Evolutionary conservation across 2,113 vertebrate genomes (phyloP), one percentile per base, ranked within the genome.

Genomic region (Manacus vitellinus): DNA sequence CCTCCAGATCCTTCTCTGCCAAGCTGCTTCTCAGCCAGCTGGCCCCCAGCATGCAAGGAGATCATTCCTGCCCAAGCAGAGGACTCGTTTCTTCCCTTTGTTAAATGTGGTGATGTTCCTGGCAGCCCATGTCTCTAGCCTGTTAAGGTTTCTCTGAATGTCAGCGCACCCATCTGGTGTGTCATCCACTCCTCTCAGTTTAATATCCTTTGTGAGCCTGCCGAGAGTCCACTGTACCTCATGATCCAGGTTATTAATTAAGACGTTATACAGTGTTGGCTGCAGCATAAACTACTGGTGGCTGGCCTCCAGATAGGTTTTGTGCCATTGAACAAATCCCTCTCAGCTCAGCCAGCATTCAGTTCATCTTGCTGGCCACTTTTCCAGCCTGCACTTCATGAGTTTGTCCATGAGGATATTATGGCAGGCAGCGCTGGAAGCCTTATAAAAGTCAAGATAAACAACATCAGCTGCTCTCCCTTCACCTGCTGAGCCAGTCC

Each of bases 381-480:
- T 70, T 74, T 9, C 46, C 62, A 47, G 6, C 10, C 35, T 56
- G 4, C 33, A 12, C 25, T 68, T 79, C 10, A 30, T 81, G 37
- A 84, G 6, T 78, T 88, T 87, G 28, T 47, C 65, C 27, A 43
- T 46, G 33, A 86, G 14, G 47, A 27, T 67, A 15, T 49, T 17
- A 46, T 4, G 3, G 33, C 14, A 77, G 12, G 14, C 6, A 58
- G 22, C 18, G 3, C 17, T 80, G 20, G n/a, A 77, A 49, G 8
- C 19, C 27, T 54, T 77, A 15, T 35, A 31, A 35, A 84, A 89
- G 8, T 51, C 14, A 43, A 59, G 22, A n/a, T 12, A 62, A 73
- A 65, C 18, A 86, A 20, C 7, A 46, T 46, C 10, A 0, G 0
- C 15, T 76, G 21, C 6, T 49, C 22, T 78, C 20, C 4, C 9